These are phyloP conservation scores for Theretra japonica DNA, from an alignment of 2,888 invertebrate species.

Conservation along the genomic window DNA sequence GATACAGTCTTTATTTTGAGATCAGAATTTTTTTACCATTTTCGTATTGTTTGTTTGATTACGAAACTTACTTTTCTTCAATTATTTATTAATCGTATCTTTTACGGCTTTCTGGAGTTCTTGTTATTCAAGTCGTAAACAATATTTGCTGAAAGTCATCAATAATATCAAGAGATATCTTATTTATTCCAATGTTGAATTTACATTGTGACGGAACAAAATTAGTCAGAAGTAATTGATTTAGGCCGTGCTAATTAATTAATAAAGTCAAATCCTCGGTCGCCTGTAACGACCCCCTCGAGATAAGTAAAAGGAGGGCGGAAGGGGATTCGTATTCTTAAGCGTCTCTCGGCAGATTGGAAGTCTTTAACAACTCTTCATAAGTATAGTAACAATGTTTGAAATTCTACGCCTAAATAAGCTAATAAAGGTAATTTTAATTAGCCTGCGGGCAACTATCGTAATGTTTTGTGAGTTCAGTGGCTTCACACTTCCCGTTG, in stretches of 20 bases:
- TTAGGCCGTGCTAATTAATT: slow-evolving; percentile 1
- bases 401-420: neutral
- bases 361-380: neutral
- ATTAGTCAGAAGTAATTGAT: neutral
- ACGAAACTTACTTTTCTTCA: too few relatives aligned
- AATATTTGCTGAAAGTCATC: too few relatives aligned
- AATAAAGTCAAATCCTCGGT: slow-evolving; percentile 11
- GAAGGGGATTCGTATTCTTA: neutral
- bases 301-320: neutral
- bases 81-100: too few relatives aligned
- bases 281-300: slow-evolving; percentile 15
- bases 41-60: too few relatives aligned
- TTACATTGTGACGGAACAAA: too few relatives aligned
- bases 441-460: slow-evolving; percentile 12
- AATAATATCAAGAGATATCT: too few relatives aligned
- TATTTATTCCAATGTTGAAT: too few relatives aligned
- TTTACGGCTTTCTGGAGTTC: too few relatives aligned
- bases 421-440: slow-evolving; percentile 1
- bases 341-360: neutral
- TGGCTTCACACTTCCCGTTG: slow-evolving; percentile 45
- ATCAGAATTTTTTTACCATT: too few relatives aligned
- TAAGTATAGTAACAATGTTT: neutral
- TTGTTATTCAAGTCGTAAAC: too few relatives aligned
- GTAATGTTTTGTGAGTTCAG: slow-evolving; percentile 47
- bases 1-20: too few relatives aligned